Evolutionary conservation across 2,113 vertebrate species (phyloP).

Genomic region (Pygoscelis adeliae): DNA sequence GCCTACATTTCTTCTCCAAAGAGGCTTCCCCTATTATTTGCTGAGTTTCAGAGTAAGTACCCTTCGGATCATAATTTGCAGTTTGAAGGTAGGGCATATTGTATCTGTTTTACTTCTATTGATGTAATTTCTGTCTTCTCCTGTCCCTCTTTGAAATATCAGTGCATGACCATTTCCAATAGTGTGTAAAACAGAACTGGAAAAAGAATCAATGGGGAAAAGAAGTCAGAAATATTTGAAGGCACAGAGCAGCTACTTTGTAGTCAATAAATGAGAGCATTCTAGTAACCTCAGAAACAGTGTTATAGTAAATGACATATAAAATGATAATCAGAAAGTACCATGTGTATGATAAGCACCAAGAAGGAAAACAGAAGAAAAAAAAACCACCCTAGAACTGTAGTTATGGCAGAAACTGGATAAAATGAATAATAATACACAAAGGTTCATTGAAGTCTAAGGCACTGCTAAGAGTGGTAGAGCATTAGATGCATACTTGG

Average conservation of each 20-base stretch:
- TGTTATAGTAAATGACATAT: not conserved
- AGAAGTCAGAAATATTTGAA: not conserved
- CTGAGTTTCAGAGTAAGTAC: not conserved
- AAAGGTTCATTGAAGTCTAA: not conserved
- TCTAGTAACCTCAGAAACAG: not conserved
- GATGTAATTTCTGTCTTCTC: not conserved
- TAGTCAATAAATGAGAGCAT: not conserved
- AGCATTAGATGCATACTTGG: not conserved
- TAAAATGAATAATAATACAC: not conserved
- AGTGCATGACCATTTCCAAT: not conserved
- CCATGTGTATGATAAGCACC: not conserved
- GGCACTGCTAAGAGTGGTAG: not conserved
- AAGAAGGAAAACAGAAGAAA: not conserved
- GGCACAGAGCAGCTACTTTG: not conserved
- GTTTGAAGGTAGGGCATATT: not conserved
- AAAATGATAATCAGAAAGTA: not conserved
- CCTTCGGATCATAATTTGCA: not conserved
- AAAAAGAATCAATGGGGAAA: not conserved
- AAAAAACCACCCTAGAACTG: accelerated
- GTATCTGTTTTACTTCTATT: not conserved
- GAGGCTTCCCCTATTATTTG: not conserved
- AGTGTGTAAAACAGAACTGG: not conserved
- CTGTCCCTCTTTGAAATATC: not conserved
- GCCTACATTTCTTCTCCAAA: not conserved
- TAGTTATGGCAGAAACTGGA: not conserved